phyloP scores from a whole-genome alignment of 2,113 vertebrate genomes.

The Jaculus jaculus region DNA sequence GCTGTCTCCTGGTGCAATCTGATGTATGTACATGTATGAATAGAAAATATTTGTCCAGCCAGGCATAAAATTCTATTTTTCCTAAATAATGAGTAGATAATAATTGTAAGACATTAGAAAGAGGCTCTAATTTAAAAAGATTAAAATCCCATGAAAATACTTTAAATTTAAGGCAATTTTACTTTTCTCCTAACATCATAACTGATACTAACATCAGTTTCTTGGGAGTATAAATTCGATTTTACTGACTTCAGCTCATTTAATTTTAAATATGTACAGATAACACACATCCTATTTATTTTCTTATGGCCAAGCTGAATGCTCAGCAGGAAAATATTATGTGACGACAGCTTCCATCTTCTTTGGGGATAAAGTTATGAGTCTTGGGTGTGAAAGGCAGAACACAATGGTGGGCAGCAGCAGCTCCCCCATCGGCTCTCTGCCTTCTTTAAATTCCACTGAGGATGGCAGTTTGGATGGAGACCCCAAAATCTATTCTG shows the following conservation, averaged over 20 bases:
- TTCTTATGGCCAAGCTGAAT: conserved; percentile 21
- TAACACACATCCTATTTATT: conserved; percentile 14
- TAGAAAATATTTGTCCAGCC: background rate
- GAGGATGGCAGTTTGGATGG: conserved; percentile 79
- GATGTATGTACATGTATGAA: background rate
- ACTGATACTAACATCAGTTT: conserved; percentile 62
- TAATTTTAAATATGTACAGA: conserved; percentile 32
- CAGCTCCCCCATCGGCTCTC: conserved; percentile 34
- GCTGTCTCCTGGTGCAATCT: background rate
- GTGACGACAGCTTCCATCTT: conserved; percentile 8
- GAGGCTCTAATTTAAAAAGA: conserved; percentile 11
- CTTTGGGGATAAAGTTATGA: conserved; percentile 23
- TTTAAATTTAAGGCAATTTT: conserved; percentile 45
- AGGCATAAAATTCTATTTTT: conserved; percentile 12
- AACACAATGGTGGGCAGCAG: conserved; percentile 2
- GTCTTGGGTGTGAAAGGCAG: conserved; percentile 7
- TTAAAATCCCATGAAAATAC: conserved; percentile 18
- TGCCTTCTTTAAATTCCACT: conserved; percentile 76
- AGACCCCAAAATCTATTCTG: conserved; percentile 82
- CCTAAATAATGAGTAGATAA: conserved; percentile 3
- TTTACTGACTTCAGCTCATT: conserved; percentile 34
- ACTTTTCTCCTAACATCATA: background rate
- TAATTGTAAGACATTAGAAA: conserved; percentile 31
- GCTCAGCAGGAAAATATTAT: conserved; percentile 13
- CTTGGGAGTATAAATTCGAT: conserved; percentile 12